These are phyloP conservation scores for Harpalus rufipes DNA, from an alignment of 2,888 invertebrate species.

Conservation along the genomic window DNA sequence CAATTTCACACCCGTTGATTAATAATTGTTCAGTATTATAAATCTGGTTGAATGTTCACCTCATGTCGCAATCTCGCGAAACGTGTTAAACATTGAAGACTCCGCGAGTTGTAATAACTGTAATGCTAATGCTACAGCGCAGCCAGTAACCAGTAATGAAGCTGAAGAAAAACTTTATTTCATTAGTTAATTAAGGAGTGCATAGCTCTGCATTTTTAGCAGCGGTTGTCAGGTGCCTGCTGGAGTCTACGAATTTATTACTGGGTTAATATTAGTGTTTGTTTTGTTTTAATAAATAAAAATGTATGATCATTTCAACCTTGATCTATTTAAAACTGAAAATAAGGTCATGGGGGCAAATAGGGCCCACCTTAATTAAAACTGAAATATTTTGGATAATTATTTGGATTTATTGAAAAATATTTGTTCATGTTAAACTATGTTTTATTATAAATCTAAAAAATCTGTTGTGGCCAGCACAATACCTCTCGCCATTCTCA, in stretches of 20 bases:
- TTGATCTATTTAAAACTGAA: not conserved
- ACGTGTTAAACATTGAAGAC: not conserved
- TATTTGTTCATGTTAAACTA: too few relatives aligned
- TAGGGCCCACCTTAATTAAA: too few relatives aligned
- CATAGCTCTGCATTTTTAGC: slow-evolving; percentile 27
- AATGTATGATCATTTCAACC: not conserved
- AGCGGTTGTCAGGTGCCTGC: not conserved
- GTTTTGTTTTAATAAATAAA: not conserved
- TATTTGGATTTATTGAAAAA: too few relatives aligned
- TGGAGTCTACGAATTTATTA: not conserved
- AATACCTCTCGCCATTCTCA: too few relatives aligned
- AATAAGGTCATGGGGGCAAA: too few relatives aligned
- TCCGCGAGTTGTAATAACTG: not conserved
- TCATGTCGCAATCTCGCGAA: not conserved
- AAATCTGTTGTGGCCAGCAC: too few relatives aligned
- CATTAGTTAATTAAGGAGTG: slow-evolving; percentile 32
- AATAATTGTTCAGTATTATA: slow-evolving; percentile 19
- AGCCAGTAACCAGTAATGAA: not conserved
- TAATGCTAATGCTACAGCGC: not conserved
- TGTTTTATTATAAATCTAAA: too few relatives aligned
- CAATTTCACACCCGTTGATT: slow-evolving; percentile 27
- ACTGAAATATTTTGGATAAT: too few relatives aligned
- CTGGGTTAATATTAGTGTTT: not conserved
- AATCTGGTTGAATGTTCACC: not conserved
- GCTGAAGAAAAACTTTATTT: slow-evolving; percentile 13